Percentiles rank a stretch among this genome's conserved stretches.
These are phyloP conservation scores for Hippocampus comes DNA, from an alignment of 2,113 vertebrate species.

Conservation along the genomic window DNA sequence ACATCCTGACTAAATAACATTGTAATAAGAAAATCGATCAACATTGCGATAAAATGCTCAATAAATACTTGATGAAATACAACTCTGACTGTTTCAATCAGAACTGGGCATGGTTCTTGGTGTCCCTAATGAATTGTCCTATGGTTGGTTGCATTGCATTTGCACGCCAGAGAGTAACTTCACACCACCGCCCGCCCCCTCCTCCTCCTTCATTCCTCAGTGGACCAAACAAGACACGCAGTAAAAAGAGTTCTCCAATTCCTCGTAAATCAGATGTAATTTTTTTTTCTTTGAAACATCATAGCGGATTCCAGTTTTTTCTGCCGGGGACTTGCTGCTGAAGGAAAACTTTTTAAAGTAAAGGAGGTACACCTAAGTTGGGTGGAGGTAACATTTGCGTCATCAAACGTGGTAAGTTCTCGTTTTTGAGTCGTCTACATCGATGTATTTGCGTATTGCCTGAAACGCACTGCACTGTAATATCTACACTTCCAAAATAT, in stretches of 20 bases:
- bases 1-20: neutral
- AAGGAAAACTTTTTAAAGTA: neutral
- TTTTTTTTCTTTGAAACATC: neutral
- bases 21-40: neutral
- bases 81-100: too few relatives aligned
- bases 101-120: too few relatives aligned
- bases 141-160: too few relatives aligned
- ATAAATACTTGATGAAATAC: neutral
- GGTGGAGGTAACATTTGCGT: neutral
- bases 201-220: conserved; percentile 33
- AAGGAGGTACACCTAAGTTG: neutral
- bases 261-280: neutral
- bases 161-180: conserved; percentile 24
- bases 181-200: conserved; percentile 6
- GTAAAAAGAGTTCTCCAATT: neutral
- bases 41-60: neutral
- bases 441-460: neutral
- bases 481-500: neutral
- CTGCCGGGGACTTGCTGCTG: neutral
- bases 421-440: neutral
- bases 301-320: neutral
- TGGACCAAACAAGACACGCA: conserved; percentile 19
- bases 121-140: neutral
- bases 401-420: neutral
- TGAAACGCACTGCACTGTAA: neutral